Base-by-base conservation (phyloP, 1,140 invertebrate species). In the Teleogryllus occipitalis region DNA sequence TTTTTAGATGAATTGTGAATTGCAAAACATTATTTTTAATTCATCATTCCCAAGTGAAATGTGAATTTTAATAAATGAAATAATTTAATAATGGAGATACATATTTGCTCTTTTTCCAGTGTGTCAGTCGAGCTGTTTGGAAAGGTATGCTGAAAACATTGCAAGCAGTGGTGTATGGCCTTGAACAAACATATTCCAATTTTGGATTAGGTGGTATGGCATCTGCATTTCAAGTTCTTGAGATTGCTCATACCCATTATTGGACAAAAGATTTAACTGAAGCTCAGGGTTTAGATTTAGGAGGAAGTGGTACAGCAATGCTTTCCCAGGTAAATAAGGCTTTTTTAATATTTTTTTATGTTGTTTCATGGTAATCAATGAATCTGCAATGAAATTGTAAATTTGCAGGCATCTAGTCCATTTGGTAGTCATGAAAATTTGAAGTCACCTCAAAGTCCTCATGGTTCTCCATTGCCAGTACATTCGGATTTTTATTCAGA, bases 171-270 rank as follows among this genome's bases (percentile, higher is more conserved):
- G 91, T 96, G 27, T 91, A 92, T 83, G 98, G 98, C 12, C 88
- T 99, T 79, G 97, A 98, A 85, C 91, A 93, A 80, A 98, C 96
- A 3, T 99, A 95, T 85, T 90, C 92, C 22, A 98, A 98, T 88
- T 96, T 96, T 83, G 97, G 97, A 0, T 89, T 97, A 0, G 97
- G 97, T 78, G 98, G 98, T 39, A 97, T 99, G 93, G 98, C 98
- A 0, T 98, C 96, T 7, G 95, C 97, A 15, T 98, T 97, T 86
- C 97, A 98, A 87, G 88, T 99, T 75, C 92, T 99, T 81, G 98
- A 99, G 89, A 97, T 99, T 84, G 96, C 97, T 5, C 97, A 99
- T 86, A 99, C 98, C 0, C 98, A 99, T 87, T 99, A 96, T 85
- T 99, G 97, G 97, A 94, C 93, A 77, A 95, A 96, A 85, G 97